These are phyloP conservation scores for Temnothorax nylanderi DNA, from an alignment of 1,140 invertebrate genomes.

Conservation along the genomic window DNA sequence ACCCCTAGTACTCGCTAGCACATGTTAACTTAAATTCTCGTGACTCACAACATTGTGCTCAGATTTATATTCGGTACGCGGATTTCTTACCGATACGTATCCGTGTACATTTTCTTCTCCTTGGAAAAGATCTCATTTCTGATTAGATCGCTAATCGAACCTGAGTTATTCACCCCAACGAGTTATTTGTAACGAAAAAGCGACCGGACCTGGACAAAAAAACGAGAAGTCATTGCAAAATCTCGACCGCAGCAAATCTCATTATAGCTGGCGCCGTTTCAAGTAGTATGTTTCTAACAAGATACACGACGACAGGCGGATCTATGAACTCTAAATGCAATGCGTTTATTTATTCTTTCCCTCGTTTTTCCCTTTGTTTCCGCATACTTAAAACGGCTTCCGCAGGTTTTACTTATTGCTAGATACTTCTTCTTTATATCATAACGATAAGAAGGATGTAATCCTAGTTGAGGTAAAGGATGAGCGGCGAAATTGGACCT, in stretches of 20 bases:
- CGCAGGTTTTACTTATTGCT: neutral
- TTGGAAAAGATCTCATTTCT: slow-evolving; percentile 13
- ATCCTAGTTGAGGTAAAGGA: neutral
- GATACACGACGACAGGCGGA: slow-evolving; percentile 14
- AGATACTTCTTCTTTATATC: neutral
- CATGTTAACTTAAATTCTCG: neutral
- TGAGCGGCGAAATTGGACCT: neutral
- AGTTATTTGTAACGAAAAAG: slow-evolving; percentile 14
- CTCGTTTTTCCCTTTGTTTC: neutral
- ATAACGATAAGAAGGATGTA: neutral
- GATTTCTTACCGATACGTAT: neutral
- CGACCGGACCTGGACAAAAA: neutral
- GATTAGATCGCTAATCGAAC: slow-evolving; percentile 20
- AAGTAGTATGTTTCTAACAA: slow-evolving; percentile 20
- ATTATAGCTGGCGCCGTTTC: slow-evolving; percentile 53
- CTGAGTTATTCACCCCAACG: neutral
- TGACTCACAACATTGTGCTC: neutral
- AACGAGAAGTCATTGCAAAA: neutral
- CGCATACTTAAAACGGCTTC: neutral
- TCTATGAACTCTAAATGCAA: slow-evolving; percentile 14
- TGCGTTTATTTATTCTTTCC: slow-evolving; percentile 9
- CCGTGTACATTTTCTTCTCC: neutral
- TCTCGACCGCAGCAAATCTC: slow-evolving; percentile 30
- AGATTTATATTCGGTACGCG: neutral
- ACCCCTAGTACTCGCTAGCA: neutral